A percentile compares a stretch with the other conserved stretches of the same genome.
Evolutionary conservation across 2,888 invertebrate species (phyloP).

Genomic region (Conomelus anceps): DNA sequence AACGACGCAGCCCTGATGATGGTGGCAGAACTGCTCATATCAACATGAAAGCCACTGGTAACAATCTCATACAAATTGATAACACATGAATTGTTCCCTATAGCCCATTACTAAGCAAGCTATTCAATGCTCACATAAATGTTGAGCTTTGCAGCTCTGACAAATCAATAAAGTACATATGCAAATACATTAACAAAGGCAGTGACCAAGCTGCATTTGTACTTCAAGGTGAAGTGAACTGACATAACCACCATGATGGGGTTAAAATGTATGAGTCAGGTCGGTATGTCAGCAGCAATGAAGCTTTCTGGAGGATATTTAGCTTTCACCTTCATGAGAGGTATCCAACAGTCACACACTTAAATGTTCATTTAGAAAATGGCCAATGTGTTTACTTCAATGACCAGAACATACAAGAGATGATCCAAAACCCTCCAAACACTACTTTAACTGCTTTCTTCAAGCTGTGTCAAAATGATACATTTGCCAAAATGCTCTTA

Average conservation of each 20-base stretch:
- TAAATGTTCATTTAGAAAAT: neutral
- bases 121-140: neutral
- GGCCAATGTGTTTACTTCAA: neutral
- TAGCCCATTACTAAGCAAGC: neutral
- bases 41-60: neutral
- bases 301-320: constrained; percentile 30
- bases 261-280: constrained; percentile 15
- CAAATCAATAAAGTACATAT: neutral
- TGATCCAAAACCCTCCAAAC: neutral
- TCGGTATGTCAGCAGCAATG: constrained; percentile 28
- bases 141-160: neutral
- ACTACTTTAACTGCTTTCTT: neutral
- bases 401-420: neutral
- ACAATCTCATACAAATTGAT: neutral
- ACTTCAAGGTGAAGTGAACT: constrained; percentile 20
- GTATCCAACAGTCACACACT: neutral
- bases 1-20: constrained; percentile 27
- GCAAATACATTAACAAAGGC: neutral
- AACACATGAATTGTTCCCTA: constrained; percentile 11
- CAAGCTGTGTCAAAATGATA: neutral
- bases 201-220: constrained; percentile 28
- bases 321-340: neutral
- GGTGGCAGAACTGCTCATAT: neutral
- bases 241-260: no score
- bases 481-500: constrained; percentile 27